phyloP scores from a whole-genome alignment of 2,797 vertebrate genomes.

The Lutjanus argentimaculatus region DNA sequence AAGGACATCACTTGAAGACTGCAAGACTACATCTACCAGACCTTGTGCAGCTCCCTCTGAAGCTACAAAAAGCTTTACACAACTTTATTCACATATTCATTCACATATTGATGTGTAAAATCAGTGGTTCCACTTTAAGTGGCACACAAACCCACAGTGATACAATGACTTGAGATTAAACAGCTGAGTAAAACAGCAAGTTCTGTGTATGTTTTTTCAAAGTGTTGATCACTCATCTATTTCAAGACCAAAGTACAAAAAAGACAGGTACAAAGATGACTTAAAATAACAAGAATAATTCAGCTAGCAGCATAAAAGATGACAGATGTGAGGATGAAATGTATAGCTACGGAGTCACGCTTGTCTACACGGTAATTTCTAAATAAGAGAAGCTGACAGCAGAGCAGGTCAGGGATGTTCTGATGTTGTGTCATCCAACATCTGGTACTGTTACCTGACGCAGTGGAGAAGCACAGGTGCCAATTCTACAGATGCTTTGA shows the following conservation, averaged over 20 bases:
- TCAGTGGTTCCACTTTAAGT: slow-evolving; percentile 10
- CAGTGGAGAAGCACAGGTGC: slow-evolving; percentile 24
- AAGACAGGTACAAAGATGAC: slow-evolving; percentile 12
- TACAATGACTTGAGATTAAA: slow-evolving; percentile 30
- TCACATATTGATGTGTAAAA: slow-evolving; percentile 32
- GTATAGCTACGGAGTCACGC: neutral
- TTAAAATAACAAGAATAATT: slow-evolving; percentile 16
- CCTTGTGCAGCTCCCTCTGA: slow-evolving; percentile 7
- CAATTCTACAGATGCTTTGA: slow-evolving; percentile 32
- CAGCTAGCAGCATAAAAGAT: slow-evolving; percentile 10
- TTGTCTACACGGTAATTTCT: slow-evolving; percentile 9
- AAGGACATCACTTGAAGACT: neutral
- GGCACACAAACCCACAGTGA: slow-evolving; percentile 5
- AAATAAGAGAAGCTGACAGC: slow-evolving; percentile 24
- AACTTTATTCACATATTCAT: slow-evolving; percentile 6
- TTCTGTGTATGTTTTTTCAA: neutral
- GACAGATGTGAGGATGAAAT: slow-evolving; percentile 33
- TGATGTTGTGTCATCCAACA: slow-evolving; percentile 36
- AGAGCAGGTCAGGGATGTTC: slow-evolving; percentile 29
- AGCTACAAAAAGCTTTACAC: slow-evolving; percentile 19
- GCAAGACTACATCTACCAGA: slow-evolving; percentile 11
- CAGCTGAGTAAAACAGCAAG: slow-evolving; percentile 23
- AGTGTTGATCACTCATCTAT: slow-evolving; percentile 5
- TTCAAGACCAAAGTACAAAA: slow-evolving; percentile 22
- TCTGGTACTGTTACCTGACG: slow-evolving; percentile 32